Evolutionary conservation across 2,888 invertebrate species (phyloP), one percentile per base, ranked within the genome.

Genomic region (Hydropsyche betteni): DNA sequence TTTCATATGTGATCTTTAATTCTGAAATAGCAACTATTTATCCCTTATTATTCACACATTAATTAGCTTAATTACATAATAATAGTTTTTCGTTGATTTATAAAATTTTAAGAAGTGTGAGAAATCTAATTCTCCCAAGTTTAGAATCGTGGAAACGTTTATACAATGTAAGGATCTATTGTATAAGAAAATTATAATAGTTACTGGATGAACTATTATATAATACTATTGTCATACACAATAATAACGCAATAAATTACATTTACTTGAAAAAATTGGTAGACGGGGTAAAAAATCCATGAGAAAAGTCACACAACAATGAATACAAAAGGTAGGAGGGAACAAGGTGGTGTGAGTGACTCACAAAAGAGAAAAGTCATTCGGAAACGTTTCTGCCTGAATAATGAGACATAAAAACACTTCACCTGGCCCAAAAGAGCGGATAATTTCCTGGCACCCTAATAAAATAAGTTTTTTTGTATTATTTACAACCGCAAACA

Each of bases 401-500:
- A 72, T 72, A 61, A 58, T 72, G 72, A 44, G 36, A 58, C 72
- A 72, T 58, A 72, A 72, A 72, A 58, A 55, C 58, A 72, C 72
- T 72, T 72, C 72, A 72, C 72, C 72, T 72, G 72, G 72, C 61
- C 72, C 72, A 55, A 55, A 70, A 70, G 70, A 70, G 70, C 58
- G 72, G 58, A 72, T 72, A 72, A 72, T 72, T 72, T 72, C 72
- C 36, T 58, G 58, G 58, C 72, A 61, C 72, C 72, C 72, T 38
- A 72, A 72, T 72, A 72, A 72, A 72, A 72, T 72, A 72, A 72
- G 55, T 16, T 34, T 52, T 72, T 72, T 36, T 64, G 36, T 64
- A 44, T 44, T 44, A 10, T 6, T 36, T 36, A 64, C 16, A 64
- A 64, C 64, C 64, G 36, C 36, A 64, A 64, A 44, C 44, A 44